These are phyloP conservation scores for Hyla sarda DNA, from an alignment of 2,113 vertebrate species.

Conservation along the genomic window DNA sequence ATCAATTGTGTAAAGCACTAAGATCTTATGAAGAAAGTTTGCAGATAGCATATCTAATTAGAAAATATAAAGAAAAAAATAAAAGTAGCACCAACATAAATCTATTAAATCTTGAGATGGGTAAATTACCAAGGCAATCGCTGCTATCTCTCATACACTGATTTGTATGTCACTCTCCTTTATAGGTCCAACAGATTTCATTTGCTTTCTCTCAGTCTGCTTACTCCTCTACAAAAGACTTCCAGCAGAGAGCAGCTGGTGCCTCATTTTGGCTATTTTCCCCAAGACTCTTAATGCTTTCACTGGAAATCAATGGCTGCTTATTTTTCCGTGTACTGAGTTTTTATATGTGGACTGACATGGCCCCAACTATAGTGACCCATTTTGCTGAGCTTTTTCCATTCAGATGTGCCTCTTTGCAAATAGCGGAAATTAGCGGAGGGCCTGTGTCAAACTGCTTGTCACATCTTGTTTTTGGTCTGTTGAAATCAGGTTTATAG, in stretches of 20 bases:
- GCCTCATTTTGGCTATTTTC: slow-evolving; percentile 76
- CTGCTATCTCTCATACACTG: slow-evolving; percentile 64
- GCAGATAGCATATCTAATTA: not conserved
- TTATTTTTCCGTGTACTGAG: slow-evolving; percentile 73
- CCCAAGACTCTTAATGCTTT: slow-evolving; percentile 71
- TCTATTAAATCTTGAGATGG: slow-evolving; percentile 62
- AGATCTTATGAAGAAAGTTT: not conserved
- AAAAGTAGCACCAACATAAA: not conserved
- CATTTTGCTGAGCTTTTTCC: slow-evolving; percentile 77
- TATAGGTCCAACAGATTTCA: slow-evolving; percentile 71
- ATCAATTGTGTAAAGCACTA: not conserved
- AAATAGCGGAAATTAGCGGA: slow-evolving; percentile 84
- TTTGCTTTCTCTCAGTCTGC: slow-evolving; percentile 62
- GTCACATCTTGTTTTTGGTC: slow-evolving; percentile 88
- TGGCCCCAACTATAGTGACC: slow-evolving; percentile 73
- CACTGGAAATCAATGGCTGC: slow-evolving; percentile 80
- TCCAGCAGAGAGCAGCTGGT: slow-evolving; percentile 84
- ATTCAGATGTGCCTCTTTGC: slow-evolving; percentile 80
- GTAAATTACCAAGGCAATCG: slow-evolving; percentile 61
- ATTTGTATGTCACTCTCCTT: slow-evolving; percentile 66
- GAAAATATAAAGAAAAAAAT: not conserved
- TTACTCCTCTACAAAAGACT: slow-evolving; percentile 75
- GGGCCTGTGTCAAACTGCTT: slow-evolving; percentile 81
- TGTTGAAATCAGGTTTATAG: slow-evolving; percentile 81
- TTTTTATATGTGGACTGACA: slow-evolving; percentile 78